These are phyloP conservation scores for Drosophila anomalipes DNA, from an alignment of 2,888 invertebrate genomes.

Conservation along the genomic window DNA sequence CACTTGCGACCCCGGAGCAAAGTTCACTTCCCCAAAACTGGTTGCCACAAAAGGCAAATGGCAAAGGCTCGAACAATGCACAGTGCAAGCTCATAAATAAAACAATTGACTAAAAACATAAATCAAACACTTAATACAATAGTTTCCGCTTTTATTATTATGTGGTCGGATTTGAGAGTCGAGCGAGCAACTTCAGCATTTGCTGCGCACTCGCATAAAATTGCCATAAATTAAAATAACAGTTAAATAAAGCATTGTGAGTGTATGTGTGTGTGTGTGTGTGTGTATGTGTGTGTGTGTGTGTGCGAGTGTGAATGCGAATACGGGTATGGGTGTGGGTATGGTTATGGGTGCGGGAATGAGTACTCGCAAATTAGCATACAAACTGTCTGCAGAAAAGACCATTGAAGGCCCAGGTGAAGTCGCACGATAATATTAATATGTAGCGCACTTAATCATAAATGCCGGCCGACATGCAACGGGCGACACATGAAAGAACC, in stretches of 20 bases:
- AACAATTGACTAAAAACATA: slow-evolving; percentile 80
- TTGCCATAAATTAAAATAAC: slow-evolving; percentile 81
- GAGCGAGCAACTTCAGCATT: slow-evolving; percentile 42
- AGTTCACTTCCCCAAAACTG: slow-evolving; percentile 52
- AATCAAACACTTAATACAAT: slow-evolving; percentile 81
- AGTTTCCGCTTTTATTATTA: slow-evolving; percentile 82
- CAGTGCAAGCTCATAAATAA: slow-evolving; percentile 74
- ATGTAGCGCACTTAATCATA: slow-evolving; percentile 80
- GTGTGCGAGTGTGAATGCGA: slow-evolving; percentile 18
- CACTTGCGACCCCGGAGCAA: slow-evolving; percentile 50
- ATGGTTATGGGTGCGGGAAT: slow-evolving; percentile 38
- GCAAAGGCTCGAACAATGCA: slow-evolving; percentile 45
- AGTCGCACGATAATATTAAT: slow-evolving; percentile 77
- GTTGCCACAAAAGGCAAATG: slow-evolving; percentile 40
- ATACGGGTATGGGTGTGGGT: slow-evolving; percentile 9
- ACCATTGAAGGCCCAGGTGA: slow-evolving; percentile 72
- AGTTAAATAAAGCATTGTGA: slow-evolving; percentile 71
- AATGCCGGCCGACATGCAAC: slow-evolving; percentile 78
- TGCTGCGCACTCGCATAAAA: slow-evolving; percentile 78
- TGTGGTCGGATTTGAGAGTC: slow-evolving; percentile 63
- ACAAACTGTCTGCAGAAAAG: slow-evolving; percentile 76
- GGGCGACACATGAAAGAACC: slow-evolving; percentile 36
- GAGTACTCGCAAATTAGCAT: slow-evolving; percentile 75
- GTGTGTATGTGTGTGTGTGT: slow-evolving; percentile 21
- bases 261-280: slow-evolving; percentile 36